Percentiles rank a stretch among this genome's conserved stretches.
Conservation (phyloP, 2,113 vertebrate genomes). For the Hippocampus zosterae region DNA sequence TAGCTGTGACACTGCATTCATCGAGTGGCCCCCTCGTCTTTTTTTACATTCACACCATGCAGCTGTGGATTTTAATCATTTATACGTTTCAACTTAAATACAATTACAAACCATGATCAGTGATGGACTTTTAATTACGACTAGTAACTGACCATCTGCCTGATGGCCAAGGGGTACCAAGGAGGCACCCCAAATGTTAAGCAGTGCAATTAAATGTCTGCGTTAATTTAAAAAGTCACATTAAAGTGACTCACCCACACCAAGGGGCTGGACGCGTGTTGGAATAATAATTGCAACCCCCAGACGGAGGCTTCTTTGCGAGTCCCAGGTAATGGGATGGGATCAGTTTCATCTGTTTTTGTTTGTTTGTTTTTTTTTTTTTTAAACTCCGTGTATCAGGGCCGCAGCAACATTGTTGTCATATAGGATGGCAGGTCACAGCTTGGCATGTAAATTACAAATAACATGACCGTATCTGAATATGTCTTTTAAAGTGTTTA, state of each 20-base stretch:
- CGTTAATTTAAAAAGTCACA: slow-evolving; percentile 51
- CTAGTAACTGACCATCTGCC: slow-evolving; percentile 85
- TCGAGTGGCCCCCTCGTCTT: slow-evolving; percentile 28
- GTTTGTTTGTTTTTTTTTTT: not conserved
- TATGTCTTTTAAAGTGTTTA: not conserved
- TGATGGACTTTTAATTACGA: slow-evolving; percentile 78
- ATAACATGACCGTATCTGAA: not conserved
- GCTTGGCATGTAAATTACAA: not conserved
- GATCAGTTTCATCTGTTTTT: slow-evolving; percentile 5
- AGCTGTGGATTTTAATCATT: slow-evolving; percentile 70
- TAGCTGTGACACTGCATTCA: slow-evolving; percentile 40
- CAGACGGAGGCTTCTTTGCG: not conserved
- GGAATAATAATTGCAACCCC: slow-evolving; percentile 25
- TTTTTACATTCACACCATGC: slow-evolving; percentile 57
- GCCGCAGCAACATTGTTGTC: not conserved
- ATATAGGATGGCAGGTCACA: not conserved
- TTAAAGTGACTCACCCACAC: slow-evolving; percentile 38
- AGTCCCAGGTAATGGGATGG: slow-evolving; percentile 1
- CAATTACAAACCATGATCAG: slow-evolving; percentile 75
- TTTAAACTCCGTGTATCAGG: not conserved
- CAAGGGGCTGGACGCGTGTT: slow-evolving; percentile 9
- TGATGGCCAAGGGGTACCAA: slow-evolving; percentile 63
- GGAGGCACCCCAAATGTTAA: slow-evolving; percentile 52
- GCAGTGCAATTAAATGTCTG: slow-evolving; percentile 47
- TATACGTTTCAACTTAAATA: slow-evolving; percentile 73